Percentiles rank a stretch among this genome's conserved stretches.
phyloP scores from a whole-genome alignment of 2,797 vertebrate species.

The Lagorchestes hirsutus region DNA sequence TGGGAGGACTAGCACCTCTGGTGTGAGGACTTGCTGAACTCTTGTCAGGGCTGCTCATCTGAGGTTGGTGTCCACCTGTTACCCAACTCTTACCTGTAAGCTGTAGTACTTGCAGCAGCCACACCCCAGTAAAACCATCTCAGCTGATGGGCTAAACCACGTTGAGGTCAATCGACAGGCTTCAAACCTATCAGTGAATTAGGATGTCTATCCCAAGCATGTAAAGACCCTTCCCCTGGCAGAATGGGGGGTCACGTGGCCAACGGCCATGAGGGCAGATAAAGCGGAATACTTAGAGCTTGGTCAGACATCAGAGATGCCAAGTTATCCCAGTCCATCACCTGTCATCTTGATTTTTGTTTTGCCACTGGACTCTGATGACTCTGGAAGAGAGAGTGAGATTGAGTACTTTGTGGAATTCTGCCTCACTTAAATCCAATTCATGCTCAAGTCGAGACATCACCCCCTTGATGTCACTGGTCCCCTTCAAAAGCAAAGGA shows the following conservation, averaged over 20 bases:
- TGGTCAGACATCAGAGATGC: neutral
- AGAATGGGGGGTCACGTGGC: neutral
- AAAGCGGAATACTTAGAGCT: neutral
- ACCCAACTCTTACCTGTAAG: neutral
- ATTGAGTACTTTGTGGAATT: neutral
- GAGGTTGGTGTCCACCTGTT: neutral
- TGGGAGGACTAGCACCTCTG: neutral
- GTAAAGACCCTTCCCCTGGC: neutral
- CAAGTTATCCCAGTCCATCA: neutral
- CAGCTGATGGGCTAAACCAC: neutral
- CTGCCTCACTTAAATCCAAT: neutral
- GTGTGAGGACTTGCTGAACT: neutral
- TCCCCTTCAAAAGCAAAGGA: neutral
- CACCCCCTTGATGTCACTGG: neutral
- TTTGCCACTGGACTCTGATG: neutral
- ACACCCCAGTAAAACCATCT: neutral
- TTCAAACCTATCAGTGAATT: neutral
- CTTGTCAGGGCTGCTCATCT: neutral
- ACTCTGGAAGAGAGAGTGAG: neutral
- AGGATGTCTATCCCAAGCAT: neutral
- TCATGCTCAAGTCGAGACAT: neutral
- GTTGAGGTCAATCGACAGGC: neutral
- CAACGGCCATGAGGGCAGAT: neutral
- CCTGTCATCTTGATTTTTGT: neutral
- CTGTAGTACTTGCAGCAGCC: neutral